Base-by-base conservation (phyloP, 2,113 vertebrate genomes). In the Eupsittula cactorum region DNA sequence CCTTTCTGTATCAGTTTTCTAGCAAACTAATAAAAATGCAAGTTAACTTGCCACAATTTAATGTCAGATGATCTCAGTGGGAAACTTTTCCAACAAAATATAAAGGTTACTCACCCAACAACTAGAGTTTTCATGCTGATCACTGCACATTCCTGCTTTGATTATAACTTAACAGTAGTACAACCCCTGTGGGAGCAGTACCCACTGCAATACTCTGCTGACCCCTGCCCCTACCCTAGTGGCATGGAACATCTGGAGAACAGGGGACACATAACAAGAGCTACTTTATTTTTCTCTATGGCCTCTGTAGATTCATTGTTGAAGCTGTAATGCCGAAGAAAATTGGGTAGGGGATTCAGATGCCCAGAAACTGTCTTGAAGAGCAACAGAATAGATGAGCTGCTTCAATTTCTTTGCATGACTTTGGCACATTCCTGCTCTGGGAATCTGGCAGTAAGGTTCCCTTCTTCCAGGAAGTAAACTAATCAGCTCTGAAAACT, bases 51-150 rank as follows among this genome's bases (percentile, higher is more conserved):
- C 55, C 86, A 78, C 83, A 87, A 47, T 84, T 92, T 75, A 27
- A 60, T 44, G 80, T 53, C 84, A 93, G 65, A 96, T 87, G 83
- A 97, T 91, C 92, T 95, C 94, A 95, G 93, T 69, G 89, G 77
- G 93, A 96, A 95, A 92, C 39, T 84, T 47, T 71, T 86, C 89
- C 89, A 82, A 94, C 16, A 74, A 92, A 90, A 93, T 84, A 84
- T 52, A 92, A 96, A 96, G 86, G 77, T 95, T 96, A 86, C 39
- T 75, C 86, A 60, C 69, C 89, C 86, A 86, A 86, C 73, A 93
- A 84, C 29, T 24, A 83, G 21, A 63, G 91, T 75, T 93, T 94
- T 94, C 92, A 92, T 92, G 88, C 94, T 96, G 96, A 96, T 91
- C 80, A 42, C 23, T 86, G 91, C 91, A 96, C 88, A 96, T 96